These are phyloP conservation scores for Psittacula cyanocephala DNA, from an alignment of 2,113 vertebrate species.

Conservation along the genomic window DNA sequence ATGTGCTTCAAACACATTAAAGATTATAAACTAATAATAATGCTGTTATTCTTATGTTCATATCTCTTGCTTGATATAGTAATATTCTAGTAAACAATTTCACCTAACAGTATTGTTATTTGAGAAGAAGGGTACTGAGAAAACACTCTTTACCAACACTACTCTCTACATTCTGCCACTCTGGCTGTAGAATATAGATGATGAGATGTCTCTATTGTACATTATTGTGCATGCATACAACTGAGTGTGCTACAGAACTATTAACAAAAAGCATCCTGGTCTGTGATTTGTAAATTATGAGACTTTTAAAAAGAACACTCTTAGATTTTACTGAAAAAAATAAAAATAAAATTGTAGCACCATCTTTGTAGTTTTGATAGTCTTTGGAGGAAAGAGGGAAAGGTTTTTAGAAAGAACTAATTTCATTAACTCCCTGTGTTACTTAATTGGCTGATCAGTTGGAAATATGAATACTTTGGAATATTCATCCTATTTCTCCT, in stretches of 20 bases:
- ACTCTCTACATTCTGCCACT: neutral
- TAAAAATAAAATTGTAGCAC: neutral
- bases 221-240: neutral
- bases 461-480: neutral
- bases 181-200: neutral
- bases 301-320: neutral
- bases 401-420: neutral
- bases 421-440: neutral
- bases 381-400: neutral
- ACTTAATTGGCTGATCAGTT: rapidly evolving
- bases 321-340: neutral
- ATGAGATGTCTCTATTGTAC: neutral
- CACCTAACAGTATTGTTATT: neutral
- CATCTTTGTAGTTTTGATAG: neutral
- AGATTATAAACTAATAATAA: neutral
- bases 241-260: neutral
- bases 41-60: neutral
- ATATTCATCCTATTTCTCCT: neutral
- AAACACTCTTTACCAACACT: neutral
- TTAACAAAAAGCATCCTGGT: neutral
- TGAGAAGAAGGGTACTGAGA: neutral
- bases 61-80: neutral
- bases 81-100: neutral
- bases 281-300: neutral
- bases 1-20: neutral